A percentile compares a stretch with the other conserved stretches of the same genome.
Evolutionary conservation across 2,888 invertebrate species (phyloP).

Genomic region (Drosophila leonis): DNA sequence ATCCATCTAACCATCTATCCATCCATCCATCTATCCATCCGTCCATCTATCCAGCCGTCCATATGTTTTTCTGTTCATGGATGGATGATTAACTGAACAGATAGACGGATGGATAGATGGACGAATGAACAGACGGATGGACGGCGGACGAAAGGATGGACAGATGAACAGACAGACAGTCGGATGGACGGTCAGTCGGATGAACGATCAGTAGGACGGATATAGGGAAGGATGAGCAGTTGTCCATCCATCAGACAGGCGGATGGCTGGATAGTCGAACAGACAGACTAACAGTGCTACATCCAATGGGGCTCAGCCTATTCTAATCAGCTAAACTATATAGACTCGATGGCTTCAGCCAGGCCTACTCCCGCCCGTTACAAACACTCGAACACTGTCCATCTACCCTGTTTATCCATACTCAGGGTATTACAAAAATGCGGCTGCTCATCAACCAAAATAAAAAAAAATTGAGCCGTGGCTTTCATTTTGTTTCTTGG

Average conservation of each 20-base stretch:
- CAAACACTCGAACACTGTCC: background rate
- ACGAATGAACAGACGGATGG: background rate
- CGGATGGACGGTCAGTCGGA: background rate
- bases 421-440: constrained; percentile 2
- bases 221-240: background rate
- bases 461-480: constrained; percentile 42
- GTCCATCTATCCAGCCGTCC: too few relatives aligned
- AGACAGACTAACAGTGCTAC: background rate
- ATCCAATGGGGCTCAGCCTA: background rate
- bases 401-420: background rate
- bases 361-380: background rate
- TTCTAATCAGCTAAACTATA: background rate
- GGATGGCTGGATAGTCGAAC: background rate
- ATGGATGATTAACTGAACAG: too few relatives aligned
- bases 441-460: constrained; percentile 23
- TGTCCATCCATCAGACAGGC: too few relatives aligned
- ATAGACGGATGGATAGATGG: background rate
- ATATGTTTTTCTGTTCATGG: too few relatives aligned
- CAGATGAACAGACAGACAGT: background rate
- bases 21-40: too few relatives aligned
- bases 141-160: background rate
- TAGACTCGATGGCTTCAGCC: background rate
- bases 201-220: background rate
- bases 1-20: too few relatives aligned
- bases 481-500: constrained; percentile 54